Evolutionary conservation across 2,888 invertebrate species (phyloP), one percentile per base, ranked within the genome.

Genomic region (Brachyptera putata): DNA sequence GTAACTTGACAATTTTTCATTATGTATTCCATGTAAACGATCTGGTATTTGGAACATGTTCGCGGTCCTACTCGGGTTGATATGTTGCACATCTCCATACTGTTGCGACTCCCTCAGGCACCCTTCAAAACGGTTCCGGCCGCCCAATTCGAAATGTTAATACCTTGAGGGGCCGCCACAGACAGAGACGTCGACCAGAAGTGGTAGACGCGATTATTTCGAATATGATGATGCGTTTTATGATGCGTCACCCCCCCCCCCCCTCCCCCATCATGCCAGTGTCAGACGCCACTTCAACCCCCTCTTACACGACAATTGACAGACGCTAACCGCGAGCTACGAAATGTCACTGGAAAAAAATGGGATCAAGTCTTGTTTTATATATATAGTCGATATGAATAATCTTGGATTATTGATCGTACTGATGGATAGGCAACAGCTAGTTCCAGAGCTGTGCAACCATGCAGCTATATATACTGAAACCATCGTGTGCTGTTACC

Each of bases 91-190:
- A n/a, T n/a, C n/a, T 30, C 30, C 30, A 30, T 11, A 30, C 30
- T 11, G 30, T 11, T 21, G 22, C 14, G 22, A 56, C 56, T 56
- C 56, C 50, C 56, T 36, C 18, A 58, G 63, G 61, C 63, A 46
- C 61, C 63, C 63, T 58, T 61, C 63, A 63, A 61, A 58, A 58
- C 58, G 48, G 56, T 37, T 58, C 56, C 58, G 24, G 37, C 18
- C 58, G 39, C 58, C 55, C 63, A 58, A 63, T 63, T 61, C 61
- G 63, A 63, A 63, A 63, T 63, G 63, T 63, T 63, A 63, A 63
- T 63, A 60, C 60, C 57, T 55, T 14, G 30, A 57, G 57, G 59
- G 61, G 34, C 30, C 14, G 41, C 13, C 37, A 39, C 22, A 14
- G 21, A 30, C 14, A 14, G 4, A 4, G 11, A 13, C 9, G 24